Conservation (phyloP, 2,888 invertebrate genomes). For the Parnassius orleans region DNA sequence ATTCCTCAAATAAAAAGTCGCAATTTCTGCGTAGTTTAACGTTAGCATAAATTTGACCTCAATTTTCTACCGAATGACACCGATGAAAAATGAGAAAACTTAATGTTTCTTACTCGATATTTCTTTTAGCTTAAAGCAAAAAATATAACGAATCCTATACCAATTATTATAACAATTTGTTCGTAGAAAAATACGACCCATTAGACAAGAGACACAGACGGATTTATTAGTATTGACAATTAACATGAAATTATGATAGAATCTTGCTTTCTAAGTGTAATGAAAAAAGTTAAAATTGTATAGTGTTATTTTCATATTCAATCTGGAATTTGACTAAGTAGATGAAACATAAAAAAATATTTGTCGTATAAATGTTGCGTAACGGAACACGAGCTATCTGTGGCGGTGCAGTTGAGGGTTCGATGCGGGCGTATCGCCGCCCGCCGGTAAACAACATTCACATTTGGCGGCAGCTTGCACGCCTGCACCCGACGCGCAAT, state of each 20-base stretch:
- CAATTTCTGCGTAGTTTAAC: no score
- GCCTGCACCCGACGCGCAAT: constrained; percentile 78
- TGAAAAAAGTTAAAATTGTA: no score
- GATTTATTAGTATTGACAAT: constrained; percentile 74
- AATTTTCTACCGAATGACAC: no score
- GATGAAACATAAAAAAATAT: constrained; percentile 7
- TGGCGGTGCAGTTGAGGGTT: constrained; percentile 48
- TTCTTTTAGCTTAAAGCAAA: no score
- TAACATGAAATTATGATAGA: no score
- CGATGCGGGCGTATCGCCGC: constrained; percentile 53
- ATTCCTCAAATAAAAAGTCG: no score
- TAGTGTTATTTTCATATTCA: no score
- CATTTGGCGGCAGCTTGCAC: constrained; percentile 59
- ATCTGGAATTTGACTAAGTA: no score
- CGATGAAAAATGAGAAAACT: no score
- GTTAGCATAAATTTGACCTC: no score
- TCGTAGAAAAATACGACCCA: constrained; percentile 71
- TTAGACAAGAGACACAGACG: constrained; percentile 65
- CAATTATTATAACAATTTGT: constrained; percentile 60
- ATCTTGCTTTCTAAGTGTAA: no score
- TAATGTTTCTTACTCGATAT: no score
- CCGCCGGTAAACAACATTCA: constrained; percentile 67
- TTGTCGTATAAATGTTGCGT: constrained; percentile 8
- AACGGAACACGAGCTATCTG: constrained; percentile 49
- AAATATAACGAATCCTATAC: constrained; percentile 18